These are phyloP conservation scores for Barypeithes pellucidus DNA, from an alignment of 2,888 invertebrate species.

Conservation along the genomic window DNA sequence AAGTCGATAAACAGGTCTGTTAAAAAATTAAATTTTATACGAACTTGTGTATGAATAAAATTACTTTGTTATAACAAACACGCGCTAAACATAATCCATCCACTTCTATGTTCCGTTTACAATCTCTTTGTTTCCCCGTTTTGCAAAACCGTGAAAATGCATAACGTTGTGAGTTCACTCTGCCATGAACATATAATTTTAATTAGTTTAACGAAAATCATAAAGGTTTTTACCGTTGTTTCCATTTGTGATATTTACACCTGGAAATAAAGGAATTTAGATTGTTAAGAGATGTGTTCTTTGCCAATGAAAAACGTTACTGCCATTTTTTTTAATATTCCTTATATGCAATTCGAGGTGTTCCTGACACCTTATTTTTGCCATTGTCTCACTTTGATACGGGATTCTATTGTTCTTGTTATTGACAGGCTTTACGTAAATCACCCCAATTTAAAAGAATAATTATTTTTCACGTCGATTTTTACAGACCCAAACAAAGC, in stretches of 20 bases:
- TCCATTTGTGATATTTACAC: too few relatives aligned
- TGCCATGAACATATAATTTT: neutral
- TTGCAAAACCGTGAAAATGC: neutral
- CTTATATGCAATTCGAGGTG: too few relatives aligned
- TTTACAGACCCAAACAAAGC: neutral
- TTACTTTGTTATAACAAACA: neutral
- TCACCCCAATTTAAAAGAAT: neutral
- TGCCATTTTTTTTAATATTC: too few relatives aligned
- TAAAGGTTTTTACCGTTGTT: neutral
- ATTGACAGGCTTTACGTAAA: neutral
- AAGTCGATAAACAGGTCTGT: too few relatives aligned
- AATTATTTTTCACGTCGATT: conserved; percentile 1
- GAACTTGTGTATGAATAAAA: too few relatives aligned
- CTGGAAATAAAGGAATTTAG: too few relatives aligned
- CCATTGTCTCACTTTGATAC: neutral
- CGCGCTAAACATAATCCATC: neutral
- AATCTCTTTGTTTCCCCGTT: neutral
- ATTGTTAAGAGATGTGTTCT: too few relatives aligned
- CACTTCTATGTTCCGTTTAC: neutral
- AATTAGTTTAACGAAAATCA: neutral
- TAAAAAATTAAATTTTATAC: too few relatives aligned
- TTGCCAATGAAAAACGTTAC: too few relatives aligned
- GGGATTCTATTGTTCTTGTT: neutral
- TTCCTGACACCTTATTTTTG: neutral
- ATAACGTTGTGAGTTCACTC: neutral